Conservation (phyloP, 2,888 invertebrate species). For the Lasioglossum oenotherae region DNA sequence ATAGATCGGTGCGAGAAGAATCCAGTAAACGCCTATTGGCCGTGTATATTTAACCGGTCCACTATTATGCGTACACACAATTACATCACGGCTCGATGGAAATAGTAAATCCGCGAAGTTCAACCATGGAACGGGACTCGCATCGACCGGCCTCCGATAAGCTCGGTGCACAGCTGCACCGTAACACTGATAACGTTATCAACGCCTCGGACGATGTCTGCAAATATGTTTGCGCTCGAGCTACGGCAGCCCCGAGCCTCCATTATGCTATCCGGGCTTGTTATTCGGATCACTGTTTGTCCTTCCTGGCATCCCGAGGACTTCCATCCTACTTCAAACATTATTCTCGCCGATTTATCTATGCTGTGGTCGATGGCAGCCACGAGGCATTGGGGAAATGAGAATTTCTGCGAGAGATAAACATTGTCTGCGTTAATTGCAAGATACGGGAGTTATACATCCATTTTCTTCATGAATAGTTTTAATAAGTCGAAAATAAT, state of each 20-base stretch:
- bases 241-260: conserved; percentile 29
- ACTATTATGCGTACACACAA: conserved; percentile 63
- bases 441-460: no score
- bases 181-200: conserved; percentile 67
- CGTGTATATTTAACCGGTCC: conserved; percentile 61
- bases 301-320: conserved; percentile 11
- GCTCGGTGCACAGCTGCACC: conserved; percentile 63
- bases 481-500: no score
- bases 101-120: conserved; percentile 68
- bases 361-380: background rate
- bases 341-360: background rate
- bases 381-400: background rate
- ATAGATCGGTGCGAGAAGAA: background rate
- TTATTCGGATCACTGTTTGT: conserved; percentile 41
- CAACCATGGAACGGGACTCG: conserved; percentile 25
- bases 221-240: conserved; percentile 65
- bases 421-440: no score
- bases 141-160: conserved; percentile 34
- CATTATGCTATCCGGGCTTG: conserved; percentile 42
- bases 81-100: conserved; percentile 70
- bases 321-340: background rate
- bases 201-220: conserved; percentile 53
- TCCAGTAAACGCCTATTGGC: conserved; percentile 21
- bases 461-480: no score
- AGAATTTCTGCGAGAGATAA: background rate